These are phyloP conservation scores for Teleiodes luculella DNA, from an alignment of 2,888 invertebrate species.

Conservation along the genomic window DNA sequence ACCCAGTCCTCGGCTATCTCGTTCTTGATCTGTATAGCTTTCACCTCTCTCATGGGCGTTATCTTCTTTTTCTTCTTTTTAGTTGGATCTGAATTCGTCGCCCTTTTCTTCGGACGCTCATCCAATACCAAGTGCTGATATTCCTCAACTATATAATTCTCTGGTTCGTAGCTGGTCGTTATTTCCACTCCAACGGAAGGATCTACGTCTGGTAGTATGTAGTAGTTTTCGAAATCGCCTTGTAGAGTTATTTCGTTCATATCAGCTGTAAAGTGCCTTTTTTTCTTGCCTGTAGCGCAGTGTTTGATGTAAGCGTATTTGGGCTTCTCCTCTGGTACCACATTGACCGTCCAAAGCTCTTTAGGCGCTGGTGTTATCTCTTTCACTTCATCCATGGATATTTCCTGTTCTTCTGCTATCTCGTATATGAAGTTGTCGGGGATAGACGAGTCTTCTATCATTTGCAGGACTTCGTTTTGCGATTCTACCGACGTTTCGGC, in stretches of 20 bases:
- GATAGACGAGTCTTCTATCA: slow-evolving; percentile 56
- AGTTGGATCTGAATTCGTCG: slow-evolving; percentile 39
- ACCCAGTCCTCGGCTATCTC: slow-evolving; percentile 59
- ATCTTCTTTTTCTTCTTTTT: slow-evolving; percentile 48
- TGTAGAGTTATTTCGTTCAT: slow-evolving; percentile 65
- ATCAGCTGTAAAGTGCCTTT: slow-evolving; percentile 63
- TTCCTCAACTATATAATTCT: slow-evolving; percentile 64
- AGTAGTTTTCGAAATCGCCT: slow-evolving; percentile 69
- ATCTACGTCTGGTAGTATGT: slow-evolving; percentile 68
- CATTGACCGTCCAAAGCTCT: slow-evolving; percentile 68
- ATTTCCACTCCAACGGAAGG: slow-evolving; percentile 65
- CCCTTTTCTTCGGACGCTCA: slow-evolving; percentile 52
- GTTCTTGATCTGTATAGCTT: slow-evolving; percentile 36
- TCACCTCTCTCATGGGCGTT: slow-evolving; percentile 34
- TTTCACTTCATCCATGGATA: slow-evolving; percentile 66
- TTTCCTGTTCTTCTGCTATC: slow-evolving; percentile 72
- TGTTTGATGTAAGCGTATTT: slow-evolving; percentile 71
- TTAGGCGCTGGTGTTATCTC: slow-evolving; percentile 46
- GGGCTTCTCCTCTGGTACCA: slow-evolving; percentile 59
- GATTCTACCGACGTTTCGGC: slow-evolving; percentile 19
- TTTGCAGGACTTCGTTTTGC: slow-evolving; percentile 46
- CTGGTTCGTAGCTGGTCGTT: slow-evolving; percentile 65
- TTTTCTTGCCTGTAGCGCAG: slow-evolving; percentile 62
- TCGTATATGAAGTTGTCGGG: slow-evolving; percentile 69
- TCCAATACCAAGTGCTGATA: slow-evolving; percentile 62